Evolutionary conservation across 1,140 invertebrate genomes (phyloP).

Genomic region (Heliconius hewitsoni): DNA sequence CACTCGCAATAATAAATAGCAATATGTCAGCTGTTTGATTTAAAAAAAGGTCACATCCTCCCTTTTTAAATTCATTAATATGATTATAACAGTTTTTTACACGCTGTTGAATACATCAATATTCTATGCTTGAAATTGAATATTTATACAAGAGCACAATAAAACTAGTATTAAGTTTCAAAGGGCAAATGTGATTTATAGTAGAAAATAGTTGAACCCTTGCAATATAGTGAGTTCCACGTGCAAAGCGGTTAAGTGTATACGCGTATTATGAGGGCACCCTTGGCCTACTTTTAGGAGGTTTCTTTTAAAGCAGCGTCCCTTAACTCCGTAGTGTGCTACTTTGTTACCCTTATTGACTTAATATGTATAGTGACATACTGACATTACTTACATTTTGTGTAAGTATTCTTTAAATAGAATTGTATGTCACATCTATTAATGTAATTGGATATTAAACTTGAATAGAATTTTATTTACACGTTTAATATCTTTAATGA

Average conservation of each 20-base stretch:
- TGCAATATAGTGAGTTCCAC: slow-evolving; percentile 11
- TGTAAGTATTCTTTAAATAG: background rate
- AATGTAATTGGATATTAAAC: background rate
- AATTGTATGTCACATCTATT: background rate
- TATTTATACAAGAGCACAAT: background rate
- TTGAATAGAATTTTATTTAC: too few species aligned
- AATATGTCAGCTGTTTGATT: background rate
- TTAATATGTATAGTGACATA: background rate
- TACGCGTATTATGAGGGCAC: slow-evolving; percentile 18
- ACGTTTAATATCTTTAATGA: too few species aligned
- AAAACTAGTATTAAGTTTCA: background rate
- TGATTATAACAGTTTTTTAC: background rate
- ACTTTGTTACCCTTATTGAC: slow-evolving; percentile 3
- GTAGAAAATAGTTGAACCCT: slow-evolving; percentile 6
- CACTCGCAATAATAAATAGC: background rate
- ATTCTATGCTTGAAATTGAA: background rate
- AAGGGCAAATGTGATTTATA: slow-evolving; percentile 4
- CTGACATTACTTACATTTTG: slow-evolving; percentile 4
- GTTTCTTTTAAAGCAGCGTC: slow-evolving; percentile 23
- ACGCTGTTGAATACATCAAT: background rate
- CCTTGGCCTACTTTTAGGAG: slow-evolving; percentile 36
- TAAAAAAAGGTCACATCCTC: background rate
- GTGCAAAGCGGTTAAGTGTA: slow-evolving; percentile 12
- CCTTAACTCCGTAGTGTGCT: background rate
- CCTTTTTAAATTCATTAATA: background rate